Evolutionary conservation across 1,140 invertebrate species (phyloP).

Genomic region (Solenopsis fugax): DNA sequence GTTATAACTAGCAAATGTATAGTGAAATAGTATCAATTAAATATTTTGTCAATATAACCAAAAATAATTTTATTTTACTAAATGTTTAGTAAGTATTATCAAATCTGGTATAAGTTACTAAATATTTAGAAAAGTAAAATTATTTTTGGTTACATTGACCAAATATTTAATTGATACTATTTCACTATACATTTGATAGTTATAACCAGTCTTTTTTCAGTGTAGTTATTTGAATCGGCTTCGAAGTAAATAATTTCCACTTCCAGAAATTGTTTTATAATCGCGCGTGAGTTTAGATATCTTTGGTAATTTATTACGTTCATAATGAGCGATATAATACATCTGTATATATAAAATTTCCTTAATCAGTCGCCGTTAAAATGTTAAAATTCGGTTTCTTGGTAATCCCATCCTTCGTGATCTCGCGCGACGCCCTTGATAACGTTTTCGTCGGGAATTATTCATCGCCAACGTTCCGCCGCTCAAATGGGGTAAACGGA

Average conservation of each 20-base stretch:
- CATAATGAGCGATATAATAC: not conserved
- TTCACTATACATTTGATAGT: too few relatives aligned
- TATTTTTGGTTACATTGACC: too few relatives aligned
- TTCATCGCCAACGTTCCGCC: conserved; percentile 45
- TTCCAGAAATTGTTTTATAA: not conserved
- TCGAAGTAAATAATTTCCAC: not conserved
- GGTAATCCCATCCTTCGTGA: not conserved
- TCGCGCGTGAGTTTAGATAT: not conserved
- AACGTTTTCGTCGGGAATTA: conserved; percentile 32
- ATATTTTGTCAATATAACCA: too few relatives aligned
- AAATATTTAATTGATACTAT: too few relatives aligned
- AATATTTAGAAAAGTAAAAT: too few relatives aligned
- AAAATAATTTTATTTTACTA: too few relatives aligned
- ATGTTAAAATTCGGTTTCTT: not conserved
- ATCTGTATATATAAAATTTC: not conserved
- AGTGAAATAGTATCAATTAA: too few relatives aligned
- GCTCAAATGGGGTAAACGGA: conserved; percentile 50
- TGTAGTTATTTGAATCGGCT: not conserved
- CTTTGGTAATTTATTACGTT: not conserved
- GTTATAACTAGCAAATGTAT: too few relatives aligned
- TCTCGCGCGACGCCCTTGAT: not conserved
- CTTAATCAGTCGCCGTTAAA: not conserved
- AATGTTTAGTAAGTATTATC: too few relatives aligned
- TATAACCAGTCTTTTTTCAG: too few relatives aligned
- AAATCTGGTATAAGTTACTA: too few relatives aligned